Conservation (phyloP, 1,140 invertebrate species). For the Lineus longissimus region DNA sequence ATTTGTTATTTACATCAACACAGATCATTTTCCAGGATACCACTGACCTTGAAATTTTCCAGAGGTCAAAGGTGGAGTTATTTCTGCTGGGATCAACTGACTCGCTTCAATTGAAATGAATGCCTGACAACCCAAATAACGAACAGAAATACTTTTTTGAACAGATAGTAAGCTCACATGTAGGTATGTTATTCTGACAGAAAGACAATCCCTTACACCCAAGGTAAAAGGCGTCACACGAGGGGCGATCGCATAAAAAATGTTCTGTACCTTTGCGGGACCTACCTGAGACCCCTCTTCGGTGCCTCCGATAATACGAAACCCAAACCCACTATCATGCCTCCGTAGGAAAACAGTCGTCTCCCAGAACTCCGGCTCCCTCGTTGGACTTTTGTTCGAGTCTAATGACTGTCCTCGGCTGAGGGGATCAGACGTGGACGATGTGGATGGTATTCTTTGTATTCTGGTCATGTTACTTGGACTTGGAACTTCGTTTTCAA, state of each 20-base stretch:
- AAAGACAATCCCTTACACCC: too few species aligned
- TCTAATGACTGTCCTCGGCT: slow-evolving; percentile 18
- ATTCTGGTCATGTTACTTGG: slow-evolving; percentile 41
- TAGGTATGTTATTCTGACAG: too few species aligned
- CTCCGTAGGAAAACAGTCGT: slow-evolving; percentile 74
- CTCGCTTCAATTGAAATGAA: too few species aligned
- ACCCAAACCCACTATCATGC: slow-evolving; percentile 89
- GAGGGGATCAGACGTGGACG: slow-evolving; percentile 19
- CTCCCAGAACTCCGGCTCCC: slow-evolving; percentile 49
- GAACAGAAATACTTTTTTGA: not conserved
- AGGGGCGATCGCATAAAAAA: too few species aligned
- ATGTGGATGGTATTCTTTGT: slow-evolving; percentile 22
- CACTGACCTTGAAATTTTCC: too few species aligned
- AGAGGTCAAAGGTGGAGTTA: too few species aligned
- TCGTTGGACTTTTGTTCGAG: slow-evolving; percentile 13
- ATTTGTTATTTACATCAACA: too few species aligned
- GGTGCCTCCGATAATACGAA: slow-evolving; percentile 96
- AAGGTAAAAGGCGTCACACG: too few species aligned
- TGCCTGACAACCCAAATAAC: not conserved
- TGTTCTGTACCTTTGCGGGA: not conserved
- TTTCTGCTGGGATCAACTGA: too few species aligned
- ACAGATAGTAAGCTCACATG: too few species aligned
- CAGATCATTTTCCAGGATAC: too few species aligned
- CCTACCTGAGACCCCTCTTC: slow-evolving; percentile 91
- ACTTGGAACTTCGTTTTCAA: slow-evolving; percentile 59